Evolutionary conservation across 2,888 invertebrate species (phyloP).

Genomic region (Perithous albicinctus): DNA sequence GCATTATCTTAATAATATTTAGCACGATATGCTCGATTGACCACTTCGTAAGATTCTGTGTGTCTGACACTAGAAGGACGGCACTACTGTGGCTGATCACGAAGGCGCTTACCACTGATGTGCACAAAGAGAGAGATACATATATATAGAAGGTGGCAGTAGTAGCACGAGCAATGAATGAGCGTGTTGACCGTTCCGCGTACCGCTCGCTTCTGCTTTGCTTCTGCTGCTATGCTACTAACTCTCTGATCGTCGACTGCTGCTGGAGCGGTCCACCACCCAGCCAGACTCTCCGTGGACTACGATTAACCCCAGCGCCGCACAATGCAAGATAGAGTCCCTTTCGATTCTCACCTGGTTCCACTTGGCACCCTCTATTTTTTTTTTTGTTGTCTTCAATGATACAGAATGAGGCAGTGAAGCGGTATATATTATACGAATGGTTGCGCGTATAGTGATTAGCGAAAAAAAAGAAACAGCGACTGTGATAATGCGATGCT

Average conservation of each 20-base stretch:
- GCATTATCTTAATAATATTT: slow-evolving; percentile 8
- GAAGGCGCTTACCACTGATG: slow-evolving; percentile 41
- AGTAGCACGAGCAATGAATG: not conserved
- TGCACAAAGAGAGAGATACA: slow-evolving; percentile 1
- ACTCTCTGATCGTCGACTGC: not conserved
- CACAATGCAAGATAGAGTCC: not conserved
- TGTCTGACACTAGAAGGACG: slow-evolving; percentile 43
- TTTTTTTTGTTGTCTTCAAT: too few species aligned
- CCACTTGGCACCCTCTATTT: slow-evolving; percentile 10
- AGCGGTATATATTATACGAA: too few species aligned
- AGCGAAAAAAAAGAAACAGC: not conserved
- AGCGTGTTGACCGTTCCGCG: slow-evolving; percentile 53
- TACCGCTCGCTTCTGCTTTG: slow-evolving; percentile 51
- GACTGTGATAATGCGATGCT: not conserved
- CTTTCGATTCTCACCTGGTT: slow-evolving; percentile 1
- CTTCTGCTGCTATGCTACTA: too few species aligned
- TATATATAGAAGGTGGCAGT: not conserved
- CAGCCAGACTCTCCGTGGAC: not conserved
- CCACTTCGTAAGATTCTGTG: not conserved
- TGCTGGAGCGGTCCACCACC: not conserved
- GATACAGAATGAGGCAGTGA: not conserved
- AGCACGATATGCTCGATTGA: not conserved
- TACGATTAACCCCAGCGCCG: slow-evolving; percentile 26
- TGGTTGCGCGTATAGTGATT: not conserved
- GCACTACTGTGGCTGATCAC: slow-evolving; percentile 38